Conservation (phyloP, 2,113 vertebrate genomes). For the Protomyctophum bolini region DNA sequence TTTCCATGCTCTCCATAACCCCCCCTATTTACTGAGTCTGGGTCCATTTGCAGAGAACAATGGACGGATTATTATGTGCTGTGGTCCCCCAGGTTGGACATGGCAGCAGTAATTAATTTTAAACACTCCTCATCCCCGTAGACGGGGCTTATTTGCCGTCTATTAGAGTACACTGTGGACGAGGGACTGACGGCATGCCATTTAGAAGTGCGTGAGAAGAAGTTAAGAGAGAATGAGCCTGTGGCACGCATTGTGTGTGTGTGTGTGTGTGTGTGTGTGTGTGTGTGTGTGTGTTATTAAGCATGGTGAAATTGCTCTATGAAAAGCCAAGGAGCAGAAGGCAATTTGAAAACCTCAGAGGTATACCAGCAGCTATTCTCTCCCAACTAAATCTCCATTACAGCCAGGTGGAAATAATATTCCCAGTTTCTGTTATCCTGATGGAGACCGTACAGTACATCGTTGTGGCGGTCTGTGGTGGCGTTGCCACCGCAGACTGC, state of each 20-base stretch:
- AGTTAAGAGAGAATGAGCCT: conserved; percentile 53
- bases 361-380: conserved; percentile 37
- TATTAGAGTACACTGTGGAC: conserved; percentile 48
- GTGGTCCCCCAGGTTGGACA: conserved; percentile 59
- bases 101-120: conserved; percentile 68
- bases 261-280: conserved; percentile 36
- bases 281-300: conserved; percentile 55
- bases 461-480: not conserved
- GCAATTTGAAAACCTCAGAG: conserved; percentile 59
- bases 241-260: conserved; percentile 29
- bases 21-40: conserved; percentile 61
- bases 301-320: conserved; percentile 59
- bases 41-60: conserved; percentile 74
- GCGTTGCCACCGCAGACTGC: conserved; percentile 1
- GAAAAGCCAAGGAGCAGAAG: conserved; percentile 56
- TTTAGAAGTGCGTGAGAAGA: conserved; percentile 68
- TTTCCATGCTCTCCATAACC: conserved; percentile 44
- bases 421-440: conserved; percentile 28
- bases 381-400: conserved; percentile 25
- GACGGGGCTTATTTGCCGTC: conserved; percentile 48
- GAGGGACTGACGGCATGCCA: conserved; percentile 43
- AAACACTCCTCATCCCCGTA: conserved; percentile 60
- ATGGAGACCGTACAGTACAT: not conserved
- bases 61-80: conserved; percentile 68
- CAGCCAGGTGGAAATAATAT: conserved; percentile 64